Base-by-base conservation (phyloP, 2,113 vertebrate genomes). In the Dolichallabes microphthalmus region DNA sequence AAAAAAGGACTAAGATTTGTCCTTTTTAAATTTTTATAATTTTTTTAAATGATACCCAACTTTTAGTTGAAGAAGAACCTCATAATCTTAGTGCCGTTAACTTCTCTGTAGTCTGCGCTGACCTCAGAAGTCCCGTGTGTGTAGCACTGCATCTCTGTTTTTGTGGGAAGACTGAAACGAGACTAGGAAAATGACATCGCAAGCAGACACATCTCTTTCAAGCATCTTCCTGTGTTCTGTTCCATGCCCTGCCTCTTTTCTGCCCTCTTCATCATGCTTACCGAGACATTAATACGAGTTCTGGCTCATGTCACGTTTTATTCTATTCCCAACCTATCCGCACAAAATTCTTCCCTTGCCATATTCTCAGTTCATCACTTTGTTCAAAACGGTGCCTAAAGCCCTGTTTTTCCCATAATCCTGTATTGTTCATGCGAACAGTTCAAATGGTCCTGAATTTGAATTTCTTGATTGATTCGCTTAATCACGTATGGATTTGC, bases 81-180 rank as follows among this genome's bases (percentile, higher is more conserved):
- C 20, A 4, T 30, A 19, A 17, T 57, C 76, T 58, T 11, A 15
- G 20, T 11, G 19, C n/a, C 30, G 55, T 6, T 20, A 39, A 83
- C 69, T 60, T 83, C 68, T 83, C 35, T 25, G 53, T 71, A 58
- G 30, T 57, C 64, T 1, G 13, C 17, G 1, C 27, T 55, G 50
- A 82, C 27, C 20, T 74, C 20, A 13, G 68, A 19, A n/a, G n/a
- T 58, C 27, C 66, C 64, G 32, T 8, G 22, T 45, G 71, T n/a
- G 68, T 84, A n/a, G 63, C 53, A 50, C 61, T 19, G 50, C 12
- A n/a, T 80, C 39, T 86, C 58, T 80, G n/a, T 53, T 82, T 53
- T 53, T 77, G 20, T 55, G 73, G 73, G 53, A 76, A 76, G 50
- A 74, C 68, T 50, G 39, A 74, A 52, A 25, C 0, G 39, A 74